phyloP scores from a whole-genome alignment of 1,140 invertebrate species.

The Dreissena polymorpha region DNA sequence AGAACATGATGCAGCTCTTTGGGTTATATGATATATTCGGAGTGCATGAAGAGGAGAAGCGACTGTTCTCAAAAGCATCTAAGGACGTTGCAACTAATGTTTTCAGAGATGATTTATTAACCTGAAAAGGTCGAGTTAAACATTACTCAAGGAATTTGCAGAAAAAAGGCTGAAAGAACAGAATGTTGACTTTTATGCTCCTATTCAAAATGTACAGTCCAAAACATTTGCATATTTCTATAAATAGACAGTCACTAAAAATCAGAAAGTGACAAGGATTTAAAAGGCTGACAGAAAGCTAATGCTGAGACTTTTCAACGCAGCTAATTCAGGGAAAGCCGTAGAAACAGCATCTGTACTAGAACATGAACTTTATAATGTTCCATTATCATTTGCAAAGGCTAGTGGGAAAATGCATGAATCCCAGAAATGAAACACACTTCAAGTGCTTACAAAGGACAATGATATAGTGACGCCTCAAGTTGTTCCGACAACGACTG shows the following conservation, averaged over 20 bases:
- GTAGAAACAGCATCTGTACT: conserved; percentile 4
- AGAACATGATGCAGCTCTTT: background rate
- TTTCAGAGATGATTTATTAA: background rate
- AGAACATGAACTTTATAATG: background rate
- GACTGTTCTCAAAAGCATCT: background rate
- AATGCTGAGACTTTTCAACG: conserved; percentile 18
- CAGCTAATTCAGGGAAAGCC: conserved; percentile 3
- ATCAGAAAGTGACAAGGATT: background rate
- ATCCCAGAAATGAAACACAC: background rate
- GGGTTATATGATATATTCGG: background rate
- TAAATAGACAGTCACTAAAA: background rate
- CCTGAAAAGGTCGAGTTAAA: background rate
- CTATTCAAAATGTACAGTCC: background rate
- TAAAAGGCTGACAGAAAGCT: conserved; percentile 33
- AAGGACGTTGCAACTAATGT: background rate
- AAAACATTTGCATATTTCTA: conserved; percentile 22
- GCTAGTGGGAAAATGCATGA: conserved; percentile 2
- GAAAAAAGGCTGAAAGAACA: too few relatives aligned
- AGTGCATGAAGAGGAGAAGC: background rate
- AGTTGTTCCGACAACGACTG: background rate
- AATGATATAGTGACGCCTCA: background rate
- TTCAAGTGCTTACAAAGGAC: conserved; percentile 2
- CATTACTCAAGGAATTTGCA: background rate
- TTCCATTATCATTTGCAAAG: conserved; percentile 5
- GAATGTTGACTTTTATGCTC: background rate